These are phyloP conservation scores for Onthophagus sagittarius DNA, from an alignment of 2,888 invertebrate genomes.

Conservation along the genomic window DNA sequence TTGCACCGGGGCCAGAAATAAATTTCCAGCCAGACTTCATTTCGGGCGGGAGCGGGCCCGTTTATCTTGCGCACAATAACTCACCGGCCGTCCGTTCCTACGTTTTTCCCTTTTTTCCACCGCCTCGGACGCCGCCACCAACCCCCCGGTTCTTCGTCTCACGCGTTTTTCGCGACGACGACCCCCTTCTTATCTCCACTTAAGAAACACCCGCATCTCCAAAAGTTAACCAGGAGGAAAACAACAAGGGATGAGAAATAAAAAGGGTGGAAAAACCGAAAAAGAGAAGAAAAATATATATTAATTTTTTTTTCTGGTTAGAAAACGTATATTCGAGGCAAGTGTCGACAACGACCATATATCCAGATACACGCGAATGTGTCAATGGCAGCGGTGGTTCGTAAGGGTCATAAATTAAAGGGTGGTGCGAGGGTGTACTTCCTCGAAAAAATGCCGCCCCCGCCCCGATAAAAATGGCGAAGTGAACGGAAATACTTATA, in stretches of 20 bases:
- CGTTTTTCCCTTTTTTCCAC: constrained; percentile 41
- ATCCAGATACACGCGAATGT: constrained; percentile 29
- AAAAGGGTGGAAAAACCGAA: too few relatives aligned
- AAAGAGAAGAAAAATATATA: background rate
- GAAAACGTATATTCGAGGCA: background rate
- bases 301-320: background rate
- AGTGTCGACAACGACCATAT: constrained; percentile 10
- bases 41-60: constrained; percentile 67
- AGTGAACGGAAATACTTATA: constrained; percentile 2
- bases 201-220: constrained; percentile 45
- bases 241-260: background rate
- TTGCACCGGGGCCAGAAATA: constrained; percentile 49
- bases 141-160: constrained; percentile 26
- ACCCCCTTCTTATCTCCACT: constrained; percentile 33
- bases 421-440: constrained; percentile 29
- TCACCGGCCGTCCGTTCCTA: constrained; percentile 37
- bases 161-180: constrained; percentile 39
- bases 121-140: constrained; percentile 18
- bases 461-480: constrained; percentile 1
- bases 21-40: constrained; percentile 63
- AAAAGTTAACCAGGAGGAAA: constrained; percentile 8
- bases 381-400: constrained; percentile 45
- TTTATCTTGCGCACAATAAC: constrained; percentile 68
- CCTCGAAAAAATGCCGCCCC: constrained; percentile 19
- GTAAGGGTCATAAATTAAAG: constrained; percentile 42